These are phyloP conservation scores for Scomberomorus guttatus DNA, from an alignment of 2,797 vertebrate species.

Conservation along the genomic window DNA sequence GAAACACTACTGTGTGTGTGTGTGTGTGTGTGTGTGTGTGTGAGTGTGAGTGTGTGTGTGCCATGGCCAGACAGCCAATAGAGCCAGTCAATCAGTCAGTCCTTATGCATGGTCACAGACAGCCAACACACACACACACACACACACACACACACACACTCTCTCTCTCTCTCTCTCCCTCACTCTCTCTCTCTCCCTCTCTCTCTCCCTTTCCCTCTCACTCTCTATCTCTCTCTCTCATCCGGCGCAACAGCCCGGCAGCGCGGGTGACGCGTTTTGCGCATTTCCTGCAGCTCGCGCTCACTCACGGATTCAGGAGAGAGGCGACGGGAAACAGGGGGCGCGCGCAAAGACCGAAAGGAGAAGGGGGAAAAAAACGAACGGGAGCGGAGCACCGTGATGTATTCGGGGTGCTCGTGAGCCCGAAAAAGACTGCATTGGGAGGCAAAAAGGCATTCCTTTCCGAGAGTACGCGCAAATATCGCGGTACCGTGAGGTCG, in stretches of 20 bases:
- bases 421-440: constrained; percentile 41
- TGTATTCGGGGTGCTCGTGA: constrained; percentile 50
- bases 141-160: constrained; percentile 35
- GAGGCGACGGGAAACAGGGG: constrained; percentile 79
- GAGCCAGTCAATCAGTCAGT: constrained; percentile 68
- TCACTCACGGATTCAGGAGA: constrained; percentile 80
- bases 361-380: constrained; percentile 47
- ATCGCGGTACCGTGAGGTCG: constrained; percentile 58
- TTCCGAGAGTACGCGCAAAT: constrained; percentile 38
- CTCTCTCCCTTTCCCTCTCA: constrained; percentile 54
- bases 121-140: constrained; percentile 28
- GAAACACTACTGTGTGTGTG: too few species aligned
- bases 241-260: constrained; percentile 78
- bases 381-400: constrained; percentile 51
- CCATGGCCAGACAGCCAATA: constrained; percentile 60
- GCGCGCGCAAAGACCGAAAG: constrained; percentile 66
- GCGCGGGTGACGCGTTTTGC: constrained; percentile 94
- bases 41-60: constrained; percentile 45
- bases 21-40: constrained; percentile 15
- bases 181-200: constrained; percentile 15
- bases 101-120: constrained; percentile 63
- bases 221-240: constrained; percentile 67
- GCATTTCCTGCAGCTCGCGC: constrained; percentile 96
- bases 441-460: neutral
- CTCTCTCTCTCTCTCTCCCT: constrained; percentile 41